These are phyloP conservation scores for Chromobotia macracanthus DNA, from an alignment of 2,797 vertebrate species.

Conservation along the genomic window DNA sequence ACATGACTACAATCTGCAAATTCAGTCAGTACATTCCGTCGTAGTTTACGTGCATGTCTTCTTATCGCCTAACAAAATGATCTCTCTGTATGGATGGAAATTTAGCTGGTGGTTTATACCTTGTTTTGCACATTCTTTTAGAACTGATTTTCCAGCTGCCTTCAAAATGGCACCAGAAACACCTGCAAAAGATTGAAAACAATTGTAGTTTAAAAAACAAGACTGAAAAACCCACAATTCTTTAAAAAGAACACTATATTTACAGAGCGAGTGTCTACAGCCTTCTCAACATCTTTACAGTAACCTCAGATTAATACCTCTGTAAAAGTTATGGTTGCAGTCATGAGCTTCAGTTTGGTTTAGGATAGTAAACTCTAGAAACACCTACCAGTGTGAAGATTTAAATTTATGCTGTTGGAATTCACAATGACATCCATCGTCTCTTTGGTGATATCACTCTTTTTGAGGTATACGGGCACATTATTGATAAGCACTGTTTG, in stretches of 20 bases:
- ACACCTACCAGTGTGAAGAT: slow-evolving; percentile 63
- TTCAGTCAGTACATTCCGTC: no score
- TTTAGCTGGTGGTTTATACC: slow-evolving; percentile 41
- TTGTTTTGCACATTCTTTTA: slow-evolving; percentile 62
- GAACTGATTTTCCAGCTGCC: slow-evolving; percentile 64
- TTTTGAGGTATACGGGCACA: slow-evolving; percentile 60
- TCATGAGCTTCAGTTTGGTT: neutral
- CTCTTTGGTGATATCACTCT: slow-evolving; percentile 68
- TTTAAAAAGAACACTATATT: no score
- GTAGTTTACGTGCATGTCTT: no score
- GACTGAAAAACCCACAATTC: no score
- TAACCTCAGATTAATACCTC: no score
- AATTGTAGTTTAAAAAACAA: no score
- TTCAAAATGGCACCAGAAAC: slow-evolving; percentile 68
- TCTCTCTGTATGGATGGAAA: no score
- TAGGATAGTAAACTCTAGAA: neutral
- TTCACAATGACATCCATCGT: slow-evolving; percentile 67
- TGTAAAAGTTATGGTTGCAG: neutral
- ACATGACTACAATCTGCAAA: no score
- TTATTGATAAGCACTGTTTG: slow-evolving; percentile 51
- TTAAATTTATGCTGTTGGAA: slow-evolving; percentile 60
- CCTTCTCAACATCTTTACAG: no score
- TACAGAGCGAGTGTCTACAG: no score
- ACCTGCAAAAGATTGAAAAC: slow-evolving; percentile 53
- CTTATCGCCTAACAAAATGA: no score